Percentiles rank a stretch among this genome's conserved stretches.
Conservation (phyloP, 2,888 invertebrate species). For the Drosophila nr. perissopoda region DNA sequence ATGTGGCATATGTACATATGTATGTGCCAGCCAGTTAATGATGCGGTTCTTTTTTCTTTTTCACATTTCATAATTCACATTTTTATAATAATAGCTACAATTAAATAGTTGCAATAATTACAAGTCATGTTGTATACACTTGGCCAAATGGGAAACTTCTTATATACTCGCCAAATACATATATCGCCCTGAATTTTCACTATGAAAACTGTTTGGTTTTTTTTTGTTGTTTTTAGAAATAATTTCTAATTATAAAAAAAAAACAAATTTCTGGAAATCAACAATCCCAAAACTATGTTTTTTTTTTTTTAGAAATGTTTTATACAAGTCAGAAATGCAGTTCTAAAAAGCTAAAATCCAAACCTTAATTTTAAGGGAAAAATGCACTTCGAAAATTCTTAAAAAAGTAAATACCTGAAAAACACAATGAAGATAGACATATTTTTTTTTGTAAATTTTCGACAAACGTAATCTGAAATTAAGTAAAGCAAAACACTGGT, state of each 20-base stretch:
- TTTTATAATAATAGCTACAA: slow-evolving; percentile 18
- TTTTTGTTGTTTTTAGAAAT: neutral
- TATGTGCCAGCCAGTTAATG: slow-evolving; percentile 38
- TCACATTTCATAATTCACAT: slow-evolving; percentile 11
- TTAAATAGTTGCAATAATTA: slow-evolving; percentile 7
- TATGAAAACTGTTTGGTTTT: no score
- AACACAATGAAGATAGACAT: neutral
- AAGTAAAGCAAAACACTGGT: neutral
- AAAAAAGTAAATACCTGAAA: neutral
- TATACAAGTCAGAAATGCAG: neutral
- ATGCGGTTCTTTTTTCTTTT: slow-evolving; percentile 35
- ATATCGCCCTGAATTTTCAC: neutral
- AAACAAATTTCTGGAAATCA: neutral
- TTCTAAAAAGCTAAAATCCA: no score
- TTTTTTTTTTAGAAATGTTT: neutral
- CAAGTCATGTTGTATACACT: slow-evolving; percentile 10
- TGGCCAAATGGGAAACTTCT: neutral
- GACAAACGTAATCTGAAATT: neutral
- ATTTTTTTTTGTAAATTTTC: neutral
- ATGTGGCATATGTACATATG: neutral
- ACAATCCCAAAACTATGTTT: no score
- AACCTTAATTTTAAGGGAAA: no score
- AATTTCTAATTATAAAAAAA: neutral
- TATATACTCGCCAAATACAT: neutral
- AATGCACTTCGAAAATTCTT: no score